Conservation (phyloP, 2,888 invertebrate species). For the Melieria omissa region DNA sequence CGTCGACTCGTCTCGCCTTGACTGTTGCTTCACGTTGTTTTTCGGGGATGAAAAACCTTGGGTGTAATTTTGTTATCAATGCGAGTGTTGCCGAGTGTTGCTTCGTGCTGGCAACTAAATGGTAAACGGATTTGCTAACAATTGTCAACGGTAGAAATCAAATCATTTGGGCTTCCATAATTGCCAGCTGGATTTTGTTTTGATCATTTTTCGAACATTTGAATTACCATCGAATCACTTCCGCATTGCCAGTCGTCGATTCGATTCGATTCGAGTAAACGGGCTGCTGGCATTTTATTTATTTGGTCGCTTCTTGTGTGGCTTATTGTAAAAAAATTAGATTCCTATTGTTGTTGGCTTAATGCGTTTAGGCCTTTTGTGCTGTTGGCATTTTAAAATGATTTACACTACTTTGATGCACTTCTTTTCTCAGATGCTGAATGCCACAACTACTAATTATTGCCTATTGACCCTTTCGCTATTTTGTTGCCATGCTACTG, state of each 20-base stretch:
- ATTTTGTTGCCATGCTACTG: too few species aligned
- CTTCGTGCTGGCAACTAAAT: conserved; percentile 22
- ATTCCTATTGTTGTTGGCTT: too few species aligned
- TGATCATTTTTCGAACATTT: not conserved
- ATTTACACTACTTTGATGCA: too few species aligned
- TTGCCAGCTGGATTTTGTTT: conserved; percentile 20
- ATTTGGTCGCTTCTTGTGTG: too few species aligned
- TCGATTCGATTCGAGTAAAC: not conserved
- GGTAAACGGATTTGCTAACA: conserved; percentile 30
- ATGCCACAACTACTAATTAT: too few species aligned
- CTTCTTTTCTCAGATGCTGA: too few species aligned
- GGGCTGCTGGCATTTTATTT: not conserved
- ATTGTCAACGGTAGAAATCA: conserved; percentile 29
- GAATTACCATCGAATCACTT: not conserved
- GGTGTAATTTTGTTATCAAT: conserved; percentile 7
- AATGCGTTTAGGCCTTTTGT: too few species aligned
- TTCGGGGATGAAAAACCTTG: not conserved
- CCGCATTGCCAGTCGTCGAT: too few species aligned
- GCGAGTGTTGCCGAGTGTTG: conserved; percentile 17
- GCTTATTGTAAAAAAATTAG: too few species aligned
- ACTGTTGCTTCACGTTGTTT: not conserved
- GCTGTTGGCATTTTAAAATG: too few species aligned
- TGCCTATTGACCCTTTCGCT: too few species aligned
- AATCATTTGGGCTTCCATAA: conserved; percentile 26
- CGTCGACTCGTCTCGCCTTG: not conserved